phyloP scores from a whole-genome alignment of 2,888 invertebrate genomes.

The Erebia palarica region DNA sequence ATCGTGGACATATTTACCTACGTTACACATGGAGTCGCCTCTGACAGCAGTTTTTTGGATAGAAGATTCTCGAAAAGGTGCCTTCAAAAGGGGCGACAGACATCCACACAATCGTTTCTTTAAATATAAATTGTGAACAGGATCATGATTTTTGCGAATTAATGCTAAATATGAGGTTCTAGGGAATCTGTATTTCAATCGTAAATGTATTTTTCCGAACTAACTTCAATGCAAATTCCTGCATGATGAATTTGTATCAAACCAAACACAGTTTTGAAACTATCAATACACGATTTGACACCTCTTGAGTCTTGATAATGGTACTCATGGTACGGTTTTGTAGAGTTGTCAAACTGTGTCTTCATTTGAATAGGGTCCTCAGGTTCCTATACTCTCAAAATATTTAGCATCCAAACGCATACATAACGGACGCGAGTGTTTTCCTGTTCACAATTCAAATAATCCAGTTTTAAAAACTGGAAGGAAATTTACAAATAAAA shows the following conservation, averaged over 20 bases:
- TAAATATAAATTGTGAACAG: conserved; percentile 48
- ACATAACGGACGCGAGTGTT: conserved; percentile 66
- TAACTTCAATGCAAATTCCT: too few species aligned
- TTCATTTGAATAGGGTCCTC: too few species aligned
- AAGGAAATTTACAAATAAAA: conserved; percentile 27
- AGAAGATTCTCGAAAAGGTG: conserved; percentile 44
- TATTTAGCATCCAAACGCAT: conserved; percentile 49
- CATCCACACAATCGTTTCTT: conserved; percentile 49
- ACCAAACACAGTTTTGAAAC: too few species aligned
- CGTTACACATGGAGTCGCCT: conserved; percentile 75
- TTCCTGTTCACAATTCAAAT: conserved; percentile 52
- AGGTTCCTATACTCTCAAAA: neutral
- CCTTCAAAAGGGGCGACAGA: conserved; percentile 59
- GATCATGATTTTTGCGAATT: conserved; percentile 47
- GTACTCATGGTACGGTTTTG: too few species aligned
- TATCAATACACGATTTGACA: too few species aligned
- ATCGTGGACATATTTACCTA: conserved; percentile 60
- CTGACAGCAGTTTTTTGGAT: conserved; percentile 56
- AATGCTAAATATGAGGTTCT: conserved; percentile 8
- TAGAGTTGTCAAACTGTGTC: too few species aligned
- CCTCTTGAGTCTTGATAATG: too few species aligned
- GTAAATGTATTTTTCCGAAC: too few species aligned
- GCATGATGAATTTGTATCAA: too few species aligned
- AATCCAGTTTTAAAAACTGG: conserved; percentile 38
- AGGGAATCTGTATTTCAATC: neutral